Percentiles rank a stretch among this genome's conserved stretches.
phyloP scores from a whole-genome alignment of 2,113 vertebrate genomes.

The Dasypus novemcinctus region DNA sequence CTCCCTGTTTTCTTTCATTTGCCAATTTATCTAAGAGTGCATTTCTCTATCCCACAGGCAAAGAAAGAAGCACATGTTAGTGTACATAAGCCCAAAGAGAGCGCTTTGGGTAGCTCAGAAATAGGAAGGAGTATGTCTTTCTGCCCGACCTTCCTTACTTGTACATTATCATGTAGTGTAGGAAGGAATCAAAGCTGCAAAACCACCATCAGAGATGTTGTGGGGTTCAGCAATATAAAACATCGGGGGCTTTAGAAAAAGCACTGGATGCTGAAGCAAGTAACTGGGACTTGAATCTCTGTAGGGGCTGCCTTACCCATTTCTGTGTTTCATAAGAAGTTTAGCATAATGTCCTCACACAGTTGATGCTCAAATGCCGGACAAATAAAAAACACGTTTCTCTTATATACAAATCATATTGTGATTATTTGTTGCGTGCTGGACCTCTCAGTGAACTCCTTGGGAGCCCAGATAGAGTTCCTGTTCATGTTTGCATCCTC shows the following conservation, averaged over 20 bases:
- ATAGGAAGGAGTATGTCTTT: not conserved
- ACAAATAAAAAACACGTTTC: slow-evolving; percentile 22
- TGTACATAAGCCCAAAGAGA: slow-evolving; percentile 9
- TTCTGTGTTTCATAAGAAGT: not conserved
- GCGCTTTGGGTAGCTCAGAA: slow-evolving; percentile 36
- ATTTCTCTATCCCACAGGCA: slow-evolving; percentile 30
- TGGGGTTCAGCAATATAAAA: not conserved
- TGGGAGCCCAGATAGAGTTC: not conserved
- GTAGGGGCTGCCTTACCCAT: not conserved
- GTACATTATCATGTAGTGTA: not conserved
- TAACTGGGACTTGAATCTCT: slow-evolving; percentile 10
- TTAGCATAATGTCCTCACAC: not conserved
- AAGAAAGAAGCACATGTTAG: not conserved
- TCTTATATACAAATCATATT: not conserved
- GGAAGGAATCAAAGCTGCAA: not conserved
- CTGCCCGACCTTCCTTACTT: not conserved
- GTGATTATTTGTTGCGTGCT: not conserved
- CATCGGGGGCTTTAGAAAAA: slow-evolving; percentile 2
- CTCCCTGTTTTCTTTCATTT: slow-evolving; percentile 65
- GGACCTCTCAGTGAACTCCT: not conserved
- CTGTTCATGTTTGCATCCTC: not conserved
- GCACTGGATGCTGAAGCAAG: not conserved
- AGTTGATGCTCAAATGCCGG: not conserved
- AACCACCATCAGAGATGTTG: not conserved
- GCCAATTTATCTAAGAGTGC: slow-evolving; percentile 64